A percentile compares a stretch with the other conserved stretches of the same genome.
These are phyloP conservation scores for Lanius ludovicianus DNA, from an alignment of 2,113 vertebrate species.

Conservation along the genomic window DNA sequence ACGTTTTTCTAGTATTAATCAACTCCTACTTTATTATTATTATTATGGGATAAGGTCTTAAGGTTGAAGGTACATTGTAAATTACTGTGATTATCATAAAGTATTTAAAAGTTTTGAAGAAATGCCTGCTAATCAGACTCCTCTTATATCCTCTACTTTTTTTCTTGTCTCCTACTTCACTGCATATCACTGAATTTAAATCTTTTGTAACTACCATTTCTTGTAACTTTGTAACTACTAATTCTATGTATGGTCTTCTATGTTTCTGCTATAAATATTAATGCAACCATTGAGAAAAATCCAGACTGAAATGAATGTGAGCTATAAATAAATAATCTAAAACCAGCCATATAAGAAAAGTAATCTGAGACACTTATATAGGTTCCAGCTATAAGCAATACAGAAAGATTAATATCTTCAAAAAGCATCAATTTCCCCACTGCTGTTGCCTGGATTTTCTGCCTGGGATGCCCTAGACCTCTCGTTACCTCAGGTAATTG, in stretches of 20 bases:
- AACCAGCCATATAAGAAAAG: not conserved
- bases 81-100: not conserved
- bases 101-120: not conserved
- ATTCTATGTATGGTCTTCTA: not conserved
- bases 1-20: not conserved
- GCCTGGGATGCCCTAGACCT: not conserved
- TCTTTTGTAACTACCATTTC: rapidly evolving
- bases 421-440: not conserved
- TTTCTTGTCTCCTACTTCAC: not conserved
- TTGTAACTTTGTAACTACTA: too few relatives aligned
- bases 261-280: not conserved
- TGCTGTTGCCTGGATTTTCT: not conserved
- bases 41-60: not conserved
- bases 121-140: not conserved
- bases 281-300: not conserved
- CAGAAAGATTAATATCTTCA: not conserved
- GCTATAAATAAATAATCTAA: not conserved
- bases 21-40: not conserved
- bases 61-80: not conserved
- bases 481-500: not conserved
- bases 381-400: not conserved
- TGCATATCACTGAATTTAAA: not conserved
- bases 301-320: not conserved
- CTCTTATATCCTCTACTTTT: not conserved
- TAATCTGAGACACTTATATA: not conserved